A percentile compares a stretch with the other conserved stretches of the same genome.
phyloP scores from a whole-genome alignment of 2,888 invertebrate species.

The Tridacna gigas region DNA sequence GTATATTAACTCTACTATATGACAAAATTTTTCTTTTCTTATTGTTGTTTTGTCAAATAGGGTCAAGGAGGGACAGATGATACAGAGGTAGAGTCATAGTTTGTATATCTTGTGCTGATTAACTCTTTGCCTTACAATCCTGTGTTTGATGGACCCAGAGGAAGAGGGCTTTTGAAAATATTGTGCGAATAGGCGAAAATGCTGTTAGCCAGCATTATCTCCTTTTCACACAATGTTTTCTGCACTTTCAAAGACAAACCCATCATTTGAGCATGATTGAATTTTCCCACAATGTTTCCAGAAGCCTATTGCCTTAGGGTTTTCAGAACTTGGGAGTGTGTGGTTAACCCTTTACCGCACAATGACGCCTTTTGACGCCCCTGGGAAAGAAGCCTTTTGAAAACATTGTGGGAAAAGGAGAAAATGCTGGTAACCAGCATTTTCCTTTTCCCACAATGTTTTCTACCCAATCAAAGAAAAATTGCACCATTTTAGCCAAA shows the following conservation, averaged over 20 bases:
- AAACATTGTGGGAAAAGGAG: background rate
- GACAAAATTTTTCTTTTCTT: background rate
- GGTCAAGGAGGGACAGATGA: background rate
- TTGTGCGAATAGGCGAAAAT: constrained; percentile 1
- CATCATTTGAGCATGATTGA: no score
- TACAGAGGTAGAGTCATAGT: background rate
- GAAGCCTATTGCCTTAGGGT: no score
- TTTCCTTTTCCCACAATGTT: no score
- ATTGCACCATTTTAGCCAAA: no score
- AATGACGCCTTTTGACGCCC: background rate
- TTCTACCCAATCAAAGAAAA: no score
- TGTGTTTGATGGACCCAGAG: background rate
- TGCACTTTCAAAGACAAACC: background rate
- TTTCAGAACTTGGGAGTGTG: no score
- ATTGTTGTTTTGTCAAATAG: constrained; percentile 8
- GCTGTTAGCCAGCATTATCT: background rate
- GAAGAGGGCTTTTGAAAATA: no score
- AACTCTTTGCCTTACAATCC: no score
- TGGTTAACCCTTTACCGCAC: no score
- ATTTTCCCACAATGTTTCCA: no score
- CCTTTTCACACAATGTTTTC: background rate
- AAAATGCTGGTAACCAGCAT: no score
- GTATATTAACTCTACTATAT: background rate
- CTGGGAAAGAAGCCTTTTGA: background rate
- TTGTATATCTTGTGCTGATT: no score